phyloP scores from a whole-genome alignment of 2,113 vertebrate genomes.

The Cyprinodon tularosa region DNA sequence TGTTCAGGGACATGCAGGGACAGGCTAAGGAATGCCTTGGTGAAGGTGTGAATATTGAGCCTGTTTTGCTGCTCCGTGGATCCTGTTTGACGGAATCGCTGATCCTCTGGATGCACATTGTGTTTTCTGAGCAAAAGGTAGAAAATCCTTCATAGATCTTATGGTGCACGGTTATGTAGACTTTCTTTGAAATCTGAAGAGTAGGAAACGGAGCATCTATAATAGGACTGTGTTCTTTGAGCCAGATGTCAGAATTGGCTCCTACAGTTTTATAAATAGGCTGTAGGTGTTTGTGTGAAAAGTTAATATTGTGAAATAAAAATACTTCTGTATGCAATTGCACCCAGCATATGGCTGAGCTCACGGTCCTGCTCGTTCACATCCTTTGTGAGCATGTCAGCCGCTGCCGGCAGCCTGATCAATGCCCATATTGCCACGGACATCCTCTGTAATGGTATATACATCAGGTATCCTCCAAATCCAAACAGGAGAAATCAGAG shows the following conservation, averaged over 20 bases:
- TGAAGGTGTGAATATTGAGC: slow-evolving; percentile 29
- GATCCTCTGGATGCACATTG: slow-evolving; percentile 21
- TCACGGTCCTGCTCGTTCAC: too few species aligned
- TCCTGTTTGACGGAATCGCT: slow-evolving; percentile 21
- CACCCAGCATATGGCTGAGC: too few species aligned
- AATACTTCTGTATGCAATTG: background rate
- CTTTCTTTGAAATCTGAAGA: slow-evolving; percentile 22
- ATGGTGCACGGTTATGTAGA: slow-evolving; percentile 35
- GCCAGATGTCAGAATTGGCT: slow-evolving; percentile 48
- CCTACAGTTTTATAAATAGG: slow-evolving; percentile 21
- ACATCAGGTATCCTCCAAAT: too few species aligned
- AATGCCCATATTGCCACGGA: too few species aligned
- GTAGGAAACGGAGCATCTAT: slow-evolving; percentile 33
- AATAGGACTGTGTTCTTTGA: slow-evolving; percentile 24
- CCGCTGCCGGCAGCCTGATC: too few species aligned
- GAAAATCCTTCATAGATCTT: slow-evolving; percentile 8
- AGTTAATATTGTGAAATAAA: background rate
- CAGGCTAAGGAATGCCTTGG: slow-evolving; percentile 71
- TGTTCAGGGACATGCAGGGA: slow-evolving; percentile 59
- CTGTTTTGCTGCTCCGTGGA: background rate
- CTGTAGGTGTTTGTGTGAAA: slow-evolving; percentile 6
- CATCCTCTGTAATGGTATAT: too few species aligned
- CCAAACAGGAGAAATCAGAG: too few species aligned
- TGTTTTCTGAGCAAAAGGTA: slow-evolving; percentile 23
- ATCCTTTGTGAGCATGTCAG: too few species aligned